Percentiles rank a stretch among this genome's conserved stretches.
Conservation (phyloP, 2,797 vertebrate genomes). For the Synanceia verrucosa region DNA sequence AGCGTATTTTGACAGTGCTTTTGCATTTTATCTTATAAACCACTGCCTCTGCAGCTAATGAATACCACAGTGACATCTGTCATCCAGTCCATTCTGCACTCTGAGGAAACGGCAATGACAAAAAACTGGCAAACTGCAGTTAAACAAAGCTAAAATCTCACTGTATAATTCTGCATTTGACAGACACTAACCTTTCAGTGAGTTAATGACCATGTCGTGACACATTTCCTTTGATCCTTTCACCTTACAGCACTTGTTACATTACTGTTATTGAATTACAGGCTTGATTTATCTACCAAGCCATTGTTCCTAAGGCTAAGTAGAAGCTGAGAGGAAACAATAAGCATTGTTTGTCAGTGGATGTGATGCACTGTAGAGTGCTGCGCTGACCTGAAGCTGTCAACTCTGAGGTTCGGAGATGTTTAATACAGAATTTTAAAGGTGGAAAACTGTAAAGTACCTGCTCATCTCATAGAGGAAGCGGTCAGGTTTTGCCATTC, state of each 20-base stretch:
- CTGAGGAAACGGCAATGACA: not conserved
- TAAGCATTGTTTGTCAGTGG: slow-evolving; percentile 48
- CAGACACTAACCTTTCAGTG: not conserved
- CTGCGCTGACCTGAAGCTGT: slow-evolving; percentile 3
- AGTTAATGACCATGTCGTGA: not conserved
- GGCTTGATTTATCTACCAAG: slow-evolving; percentile 20
- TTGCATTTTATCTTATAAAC: slow-evolving; percentile 39
- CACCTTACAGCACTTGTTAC: not conserved
- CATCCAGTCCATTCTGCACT: slow-evolving; percentile 20
- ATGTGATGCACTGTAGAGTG: slow-evolving; percentile 9
- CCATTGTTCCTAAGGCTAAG: slow-evolving; percentile 53
- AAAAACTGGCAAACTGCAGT: slow-evolving; percentile 6
- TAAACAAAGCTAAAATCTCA: not conserved
- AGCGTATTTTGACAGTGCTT: slow-evolving; percentile 57
- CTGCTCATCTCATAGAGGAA: slow-evolving; percentile 99
- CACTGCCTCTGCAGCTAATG: slow-evolving; percentile 42
- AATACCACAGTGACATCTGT: slow-evolving; percentile 54
- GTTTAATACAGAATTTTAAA: slow-evolving; percentile 2
- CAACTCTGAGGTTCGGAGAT: not conserved
- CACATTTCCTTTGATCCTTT: slow-evolving; percentile 9
- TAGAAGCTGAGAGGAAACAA: slow-evolving; percentile 48
- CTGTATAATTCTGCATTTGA: not conserved
- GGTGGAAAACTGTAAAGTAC: slow-evolving; percentile 66
- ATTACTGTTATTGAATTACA: slow-evolving; percentile 22
- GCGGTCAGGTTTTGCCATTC: slow-evolving; percentile 97